Conservation (phyloP, 2,113 vertebrate genomes). For the Cynoglossus semilaevis region DNA sequence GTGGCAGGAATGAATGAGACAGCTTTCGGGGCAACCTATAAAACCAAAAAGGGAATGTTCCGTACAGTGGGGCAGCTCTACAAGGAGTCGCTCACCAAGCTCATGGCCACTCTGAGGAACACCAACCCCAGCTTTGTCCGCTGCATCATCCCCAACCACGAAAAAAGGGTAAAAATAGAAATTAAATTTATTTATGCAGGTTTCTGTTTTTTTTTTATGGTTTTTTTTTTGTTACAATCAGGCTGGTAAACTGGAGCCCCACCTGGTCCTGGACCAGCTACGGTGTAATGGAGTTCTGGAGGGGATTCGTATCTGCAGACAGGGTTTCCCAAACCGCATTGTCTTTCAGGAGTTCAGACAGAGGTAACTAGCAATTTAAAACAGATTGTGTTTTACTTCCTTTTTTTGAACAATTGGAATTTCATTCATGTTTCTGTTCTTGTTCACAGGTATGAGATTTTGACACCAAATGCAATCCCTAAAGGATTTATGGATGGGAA, state of each 20-base stretch:
- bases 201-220: neutral
- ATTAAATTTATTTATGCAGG: neutral
- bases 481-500: conserved; percentile 99
- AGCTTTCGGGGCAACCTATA: conserved; percentile 91
- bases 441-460: conserved; percentile 89
- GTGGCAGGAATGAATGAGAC: conserved; percentile 97
- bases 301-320: conserved; percentile 95
- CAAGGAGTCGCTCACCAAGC: conserved; percentile 94
- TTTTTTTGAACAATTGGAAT: neutral
- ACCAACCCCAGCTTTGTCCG: conserved; percentile 98
- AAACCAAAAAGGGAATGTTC: conserved; percentile 98
- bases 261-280: conserved; percentile 94
- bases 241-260: conserved; percentile 95
- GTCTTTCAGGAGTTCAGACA: conserved; percentile 99
- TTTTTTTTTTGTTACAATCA: conserved; percentile 47
- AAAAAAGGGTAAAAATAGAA: conserved; percentile 84
- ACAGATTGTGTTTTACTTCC: neutral
- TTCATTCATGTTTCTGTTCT: conserved; percentile 4
- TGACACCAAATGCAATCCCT: conserved; percentile 96
- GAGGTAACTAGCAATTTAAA: conserved; percentile 76
- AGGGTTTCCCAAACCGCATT: conserved; percentile 97
- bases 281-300: conserved; percentile 95
- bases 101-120: conserved; percentile 97
- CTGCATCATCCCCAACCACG: conserved; percentile 98
- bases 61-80: conserved; percentile 95